phyloP scores from a whole-genome alignment of 2,113 vertebrate species.

The Rafetus swinhoei region DNA sequence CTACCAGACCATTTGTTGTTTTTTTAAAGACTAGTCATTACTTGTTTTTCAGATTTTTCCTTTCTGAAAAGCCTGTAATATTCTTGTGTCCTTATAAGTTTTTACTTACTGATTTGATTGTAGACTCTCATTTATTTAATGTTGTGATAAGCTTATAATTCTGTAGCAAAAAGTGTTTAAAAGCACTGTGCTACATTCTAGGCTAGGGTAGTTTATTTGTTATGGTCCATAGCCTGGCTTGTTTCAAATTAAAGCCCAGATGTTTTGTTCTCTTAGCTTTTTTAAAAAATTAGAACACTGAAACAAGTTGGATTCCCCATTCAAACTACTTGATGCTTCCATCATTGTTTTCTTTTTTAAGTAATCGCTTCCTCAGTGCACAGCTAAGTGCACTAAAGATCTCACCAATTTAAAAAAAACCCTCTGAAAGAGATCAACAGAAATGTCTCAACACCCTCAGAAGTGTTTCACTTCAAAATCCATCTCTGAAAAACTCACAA shows the following conservation, averaged over 20 bases:
- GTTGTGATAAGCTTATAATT: constrained; percentile 58
- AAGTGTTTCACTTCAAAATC: constrained; percentile 10
- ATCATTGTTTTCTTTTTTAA: not conserved
- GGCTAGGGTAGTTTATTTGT: constrained; percentile 55
- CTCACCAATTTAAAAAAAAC: constrained; percentile 11
- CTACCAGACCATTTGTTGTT: too few relatives aligned
- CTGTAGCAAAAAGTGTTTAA: constrained; percentile 64
- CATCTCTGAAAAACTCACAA: constrained; percentile 49
- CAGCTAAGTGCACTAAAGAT: not conserved
- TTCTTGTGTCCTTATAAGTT: constrained; percentile 62
- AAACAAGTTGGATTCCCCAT: constrained; percentile 36
- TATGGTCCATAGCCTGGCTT: constrained; percentile 60
- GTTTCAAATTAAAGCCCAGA: constrained; percentile 70
- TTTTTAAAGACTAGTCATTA: not conserved
- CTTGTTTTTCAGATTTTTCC: constrained; percentile 39
- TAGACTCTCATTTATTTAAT: constrained; percentile 70
- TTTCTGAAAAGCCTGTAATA: constrained; percentile 48
- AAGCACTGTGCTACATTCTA: constrained; percentile 57
- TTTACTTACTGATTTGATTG: constrained; percentile 70
- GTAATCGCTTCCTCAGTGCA: not conserved
- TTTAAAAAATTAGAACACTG: constrained; percentile 58
- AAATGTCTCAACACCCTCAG: not conserved
- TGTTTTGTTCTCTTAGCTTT: constrained; percentile 65
- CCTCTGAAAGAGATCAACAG: not conserved
- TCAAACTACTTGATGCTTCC: constrained; percentile 20